phyloP scores from a whole-genome alignment of 2,888 invertebrate species.

The Eledona agricola region DNA sequence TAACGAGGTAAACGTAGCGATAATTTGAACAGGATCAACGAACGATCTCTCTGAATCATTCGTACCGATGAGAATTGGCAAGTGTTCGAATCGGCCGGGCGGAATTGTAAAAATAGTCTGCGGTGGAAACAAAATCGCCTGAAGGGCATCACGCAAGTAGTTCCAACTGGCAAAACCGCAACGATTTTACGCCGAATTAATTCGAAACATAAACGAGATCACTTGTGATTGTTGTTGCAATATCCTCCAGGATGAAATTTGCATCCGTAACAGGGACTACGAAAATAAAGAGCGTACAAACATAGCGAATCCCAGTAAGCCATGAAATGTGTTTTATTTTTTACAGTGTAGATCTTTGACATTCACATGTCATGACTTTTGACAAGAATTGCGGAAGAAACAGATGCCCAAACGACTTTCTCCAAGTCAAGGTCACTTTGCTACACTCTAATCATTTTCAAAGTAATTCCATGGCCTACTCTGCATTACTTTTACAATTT shows the following conservation, averaged over 20 bases:
- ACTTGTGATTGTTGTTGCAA: constrained; percentile 20
- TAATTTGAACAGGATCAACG: constrained; percentile 37
- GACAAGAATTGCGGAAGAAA: too few relatives aligned
- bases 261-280: too few relatives aligned
- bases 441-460: too few relatives aligned
- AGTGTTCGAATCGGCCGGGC: constrained; percentile 46
- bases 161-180: constrained; percentile 16
- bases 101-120: constrained; percentile 52
- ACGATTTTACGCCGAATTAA: constrained; percentile 33
- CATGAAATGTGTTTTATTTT: too few relatives aligned
- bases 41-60: constrained; percentile 35
- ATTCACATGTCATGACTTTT: too few relatives aligned
- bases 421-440: too few relatives aligned
- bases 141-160: constrained; percentile 31
- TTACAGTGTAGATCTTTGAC: too few relatives aligned
- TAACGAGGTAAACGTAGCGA: constrained; percentile 40
- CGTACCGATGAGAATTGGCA: constrained; percentile 46
- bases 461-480: too few relatives aligned
- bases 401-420: too few relatives aligned
- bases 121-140: constrained; percentile 31
- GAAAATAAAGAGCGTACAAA: too few relatives aligned
- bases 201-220: constrained; percentile 14
- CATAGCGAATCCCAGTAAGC: too few relatives aligned
- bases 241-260: too few relatives aligned
- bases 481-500: constrained; percentile 2